These are phyloP conservation scores for Poeciliopsis turrubarensis DNA, from an alignment of 2,113 vertebrate genomes.

Conservation along the genomic window DNA sequence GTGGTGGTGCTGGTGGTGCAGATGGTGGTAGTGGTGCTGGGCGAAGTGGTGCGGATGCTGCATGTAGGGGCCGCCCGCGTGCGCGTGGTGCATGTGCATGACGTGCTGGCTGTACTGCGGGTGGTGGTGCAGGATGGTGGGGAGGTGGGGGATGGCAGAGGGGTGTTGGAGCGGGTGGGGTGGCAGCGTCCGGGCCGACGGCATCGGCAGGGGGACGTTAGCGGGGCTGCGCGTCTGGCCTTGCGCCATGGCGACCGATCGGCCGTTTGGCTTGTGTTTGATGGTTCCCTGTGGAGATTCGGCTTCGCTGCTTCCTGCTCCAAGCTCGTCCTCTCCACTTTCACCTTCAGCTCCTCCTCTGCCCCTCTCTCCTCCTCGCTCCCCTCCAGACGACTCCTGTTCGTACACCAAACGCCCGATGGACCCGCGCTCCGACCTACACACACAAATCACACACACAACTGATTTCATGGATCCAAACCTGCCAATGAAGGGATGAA, in stretches of 20 bases:
- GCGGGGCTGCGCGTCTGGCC: constrained; percentile 70
- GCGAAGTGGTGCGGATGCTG: constrained; percentile 71
- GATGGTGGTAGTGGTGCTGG: constrained; percentile 78
- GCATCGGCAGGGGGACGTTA: constrained; percentile 54
- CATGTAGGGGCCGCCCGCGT: constrained; percentile 59
- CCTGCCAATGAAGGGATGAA: too few species aligned
- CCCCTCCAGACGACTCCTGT: constrained; percentile 78
- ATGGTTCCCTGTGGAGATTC: constrained; percentile 86
- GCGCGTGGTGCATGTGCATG: constrained; percentile 63
- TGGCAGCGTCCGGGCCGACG: constrained; percentile 71
- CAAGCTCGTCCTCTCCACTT: constrained; percentile 61
- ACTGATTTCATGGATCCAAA: too few species aligned
- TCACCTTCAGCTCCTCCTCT: constrained; percentile 49
- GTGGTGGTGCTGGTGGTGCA: constrained; percentile 79
- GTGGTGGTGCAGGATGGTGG: constrained; percentile 73
- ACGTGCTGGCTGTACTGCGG: constrained; percentile 71
- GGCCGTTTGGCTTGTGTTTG: constrained; percentile 82
- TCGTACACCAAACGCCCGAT: constrained; percentile 88
- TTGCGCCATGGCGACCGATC: constrained; percentile 68
- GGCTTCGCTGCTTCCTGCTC: constrained; percentile 60
- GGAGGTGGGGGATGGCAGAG: constrained; percentile 75
- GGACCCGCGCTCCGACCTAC: constrained; percentile 88
- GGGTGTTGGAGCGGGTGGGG: constrained; percentile 72
- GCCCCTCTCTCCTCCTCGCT: constrained; percentile 51
- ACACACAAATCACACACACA: not conserved